Evolutionary conservation across 1,140 invertebrate species (phyloP), one percentile per base, ranked within the genome.

Genomic region (Drosophila rhopaloa): DNA sequence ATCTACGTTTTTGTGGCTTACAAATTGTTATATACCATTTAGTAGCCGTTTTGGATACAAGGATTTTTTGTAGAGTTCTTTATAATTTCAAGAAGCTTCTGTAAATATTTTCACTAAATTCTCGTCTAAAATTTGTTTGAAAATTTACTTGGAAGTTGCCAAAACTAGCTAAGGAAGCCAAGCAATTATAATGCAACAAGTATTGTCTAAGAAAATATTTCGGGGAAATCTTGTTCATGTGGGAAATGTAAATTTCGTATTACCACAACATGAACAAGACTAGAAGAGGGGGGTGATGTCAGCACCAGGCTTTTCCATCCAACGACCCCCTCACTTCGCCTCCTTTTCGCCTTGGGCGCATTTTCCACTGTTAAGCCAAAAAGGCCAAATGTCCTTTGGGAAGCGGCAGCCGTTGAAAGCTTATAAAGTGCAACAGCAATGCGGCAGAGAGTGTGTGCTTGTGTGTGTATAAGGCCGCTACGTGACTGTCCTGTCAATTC

Each of bases 101-200:
- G 0, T 7, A 32, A 7, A 32, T 32, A 32, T 32, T 32, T 32
- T 0, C 29, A 32, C 8, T 8, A 14, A 5, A 43, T 37, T 27
- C 1, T 27, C 5, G 5, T 13, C 24, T 19, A 6, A 57, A 41
- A 41, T 61, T 55, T 0, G 1, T 7, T 24, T 27, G n/a, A 37
- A 59, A 14, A 27, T 27, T 13, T 11, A 37, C 29, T 14, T 37
- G 13, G 3, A 19, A 14, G 10, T 14, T 13, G 32, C 35, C 16
- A 9, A 29, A 48, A 63, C 62, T 48, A 40, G 8, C 8, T 6
- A 5, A 16, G 14, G 44, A 38, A 63, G 38, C 13, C 24, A 44
- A 14, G 50, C 46, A 72, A 66, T 79, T 79, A 70, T 72, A 88
- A 88, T 79, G 76, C 82, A 88, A 88, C 82, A 86, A 88, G 82